Percentiles rank a stretch among this genome's conserved stretches.
These are phyloP conservation scores for Cariama cristata DNA, from an alignment of 2,113 vertebrate species.

Conservation along the genomic window DNA sequence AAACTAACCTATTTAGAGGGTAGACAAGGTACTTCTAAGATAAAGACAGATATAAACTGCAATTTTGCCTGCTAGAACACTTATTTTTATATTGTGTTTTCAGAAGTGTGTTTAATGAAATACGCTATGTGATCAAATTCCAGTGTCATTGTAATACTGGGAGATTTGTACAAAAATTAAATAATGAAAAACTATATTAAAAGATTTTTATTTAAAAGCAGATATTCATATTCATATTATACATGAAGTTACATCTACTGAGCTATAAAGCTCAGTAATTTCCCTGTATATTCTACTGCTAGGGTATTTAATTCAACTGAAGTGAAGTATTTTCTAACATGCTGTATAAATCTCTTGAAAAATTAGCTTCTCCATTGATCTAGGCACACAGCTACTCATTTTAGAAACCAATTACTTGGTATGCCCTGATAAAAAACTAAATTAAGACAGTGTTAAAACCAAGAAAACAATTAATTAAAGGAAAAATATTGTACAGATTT, in stretches of 20 bases:
- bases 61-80: neutral
- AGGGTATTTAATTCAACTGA: neutral
- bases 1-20: neutral
- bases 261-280: neutral
- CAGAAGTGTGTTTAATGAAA: neutral
- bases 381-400: neutral
- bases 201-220: neutral
- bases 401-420: neutral
- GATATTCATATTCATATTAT: neutral
- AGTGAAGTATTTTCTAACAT: neutral
- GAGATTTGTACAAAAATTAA: neutral
- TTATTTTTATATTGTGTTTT: neutral
- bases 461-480: conserved; percentile 15
- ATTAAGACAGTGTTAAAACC: neutral
- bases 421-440: neutral
- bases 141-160: neutral
- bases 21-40: neutral
- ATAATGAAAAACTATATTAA: neutral
- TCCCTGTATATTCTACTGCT: neutral
- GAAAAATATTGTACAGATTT: conserved; percentile 11
- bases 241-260: neutral
- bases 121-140: neutral
- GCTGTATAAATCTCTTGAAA: neutral
- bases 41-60: neutral
- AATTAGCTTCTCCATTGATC: neutral